Percentiles rank a stretch among this genome's conserved stretches.
These are phyloP conservation scores for Macropus fuliginosus DNA, from an alignment of 2,797 vertebrate species.

Conservation along the genomic window DNA sequence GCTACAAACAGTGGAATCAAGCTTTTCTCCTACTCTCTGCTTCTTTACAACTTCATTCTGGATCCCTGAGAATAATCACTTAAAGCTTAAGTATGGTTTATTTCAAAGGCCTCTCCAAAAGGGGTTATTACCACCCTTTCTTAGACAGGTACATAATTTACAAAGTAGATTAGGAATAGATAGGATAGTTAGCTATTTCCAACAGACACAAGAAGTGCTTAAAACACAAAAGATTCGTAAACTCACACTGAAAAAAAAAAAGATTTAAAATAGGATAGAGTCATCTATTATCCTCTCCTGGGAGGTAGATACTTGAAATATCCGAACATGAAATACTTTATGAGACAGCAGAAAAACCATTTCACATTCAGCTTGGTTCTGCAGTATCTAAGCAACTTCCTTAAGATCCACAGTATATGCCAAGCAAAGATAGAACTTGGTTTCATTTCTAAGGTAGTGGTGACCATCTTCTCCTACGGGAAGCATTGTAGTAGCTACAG, in stretches of 20 bases:
- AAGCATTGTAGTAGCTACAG: not conserved
- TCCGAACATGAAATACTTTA: not conserved
- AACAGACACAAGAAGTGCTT: not conserved
- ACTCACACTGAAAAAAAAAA: not conserved
- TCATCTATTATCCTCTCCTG: not conserved
- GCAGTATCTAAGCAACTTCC: not conserved
- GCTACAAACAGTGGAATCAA: not conserved
- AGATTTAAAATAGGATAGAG: not conserved
- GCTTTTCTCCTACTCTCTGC: not conserved
- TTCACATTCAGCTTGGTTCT: not conserved
- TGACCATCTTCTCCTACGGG: not conserved
- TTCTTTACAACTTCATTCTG: not conserved
- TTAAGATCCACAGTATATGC: not conserved
- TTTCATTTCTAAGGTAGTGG: not conserved
- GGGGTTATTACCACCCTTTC: not conserved
- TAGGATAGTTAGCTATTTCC: not conserved
- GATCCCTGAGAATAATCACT: not conserved
- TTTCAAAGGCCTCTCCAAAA: not conserved
- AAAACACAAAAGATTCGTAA: not conserved
- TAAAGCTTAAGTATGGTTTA: not conserved
- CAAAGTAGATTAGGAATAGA: not conserved
- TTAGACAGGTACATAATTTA: not conserved
- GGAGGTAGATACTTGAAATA: not conserved
- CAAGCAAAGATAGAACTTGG: not conserved
- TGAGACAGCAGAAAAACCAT: not conserved